Evolutionary conservation across 2,797 vertebrate species (phyloP).

Genomic region (Bryconaethiops microstoma): DNA sequence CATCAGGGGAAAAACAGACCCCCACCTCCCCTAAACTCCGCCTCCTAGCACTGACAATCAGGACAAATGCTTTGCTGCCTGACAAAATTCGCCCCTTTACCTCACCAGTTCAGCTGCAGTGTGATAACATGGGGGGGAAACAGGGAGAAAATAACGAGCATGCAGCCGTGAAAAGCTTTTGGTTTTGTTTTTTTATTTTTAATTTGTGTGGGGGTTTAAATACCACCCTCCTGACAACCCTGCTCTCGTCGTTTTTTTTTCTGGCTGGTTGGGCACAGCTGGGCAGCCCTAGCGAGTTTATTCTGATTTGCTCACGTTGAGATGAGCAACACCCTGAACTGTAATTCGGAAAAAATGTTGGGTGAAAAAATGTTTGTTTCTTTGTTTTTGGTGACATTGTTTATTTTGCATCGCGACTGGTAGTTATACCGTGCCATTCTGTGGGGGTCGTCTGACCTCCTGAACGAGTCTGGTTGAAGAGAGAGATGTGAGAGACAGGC

Average conservation of each 20-base stretch:
- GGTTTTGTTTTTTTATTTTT: background rate
- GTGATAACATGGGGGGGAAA: slow-evolving; percentile 15
- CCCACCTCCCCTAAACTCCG: background rate
- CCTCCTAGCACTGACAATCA: slow-evolving; percentile 27
- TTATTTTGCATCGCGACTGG: background rate
- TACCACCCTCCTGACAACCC: slow-evolving; percentile 63
- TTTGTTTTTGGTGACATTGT: background rate
- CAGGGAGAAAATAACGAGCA: background rate
- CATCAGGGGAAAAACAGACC: slow-evolving; percentile 48
- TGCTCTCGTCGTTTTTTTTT: slow-evolving; percentile 65
- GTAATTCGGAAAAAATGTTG: slow-evolving; percentile 54
- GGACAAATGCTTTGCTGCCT: slow-evolving; percentile 36
- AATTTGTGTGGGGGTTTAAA: slow-evolving; percentile 52
- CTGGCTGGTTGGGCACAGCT: slow-evolving; percentile 68
- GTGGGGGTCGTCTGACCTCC: slow-evolving; percentile 18
- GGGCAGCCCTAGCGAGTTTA: slow-evolving; percentile 54
- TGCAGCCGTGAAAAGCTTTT: background rate
- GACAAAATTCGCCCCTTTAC: slow-evolving; percentile 31
- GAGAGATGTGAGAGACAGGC: slow-evolving; percentile 11
- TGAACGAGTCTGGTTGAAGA: slow-evolving; percentile 8
- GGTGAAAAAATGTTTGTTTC: slow-evolving; percentile 47
- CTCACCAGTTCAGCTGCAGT: slow-evolving; percentile 38
- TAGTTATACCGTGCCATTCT: background rate
- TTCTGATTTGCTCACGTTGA: slow-evolving; percentile 52
- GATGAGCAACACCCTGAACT: slow-evolving; percentile 58